These are phyloP conservation scores for silkworm (Bombyx mori) DNA, from an alignment of 1,140 invertebrate genomes.

Conservation along the genomic window ASM3026992v2 NC_085111.1:4773501-4774000, in stretches of 20 bases:
- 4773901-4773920: too few species aligned
- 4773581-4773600: constrained; percentile 26
- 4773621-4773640: constrained; percentile 50
- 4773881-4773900: neutral
- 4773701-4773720: neutral
- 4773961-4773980: too few species aligned
- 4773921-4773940: too few species aligned
- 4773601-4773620: constrained; percentile 44
- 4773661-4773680: constrained; percentile 55
- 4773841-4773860: constrained; percentile 32
- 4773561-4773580: constrained; percentile 7
- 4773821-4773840: constrained; percentile 40
- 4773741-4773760: neutral
- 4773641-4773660: constrained; percentile 59
- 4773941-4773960: too few species aligned
- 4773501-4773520: neutral
- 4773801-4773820: constrained; percentile 39
- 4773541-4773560: too few species aligned
- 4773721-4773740: neutral
- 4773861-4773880: constrained; percentile 44
- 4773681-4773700: constrained; percentile 30
- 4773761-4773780: constrained; percentile 22
- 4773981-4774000: too few species aligned
- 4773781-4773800: constrained; percentile 28
- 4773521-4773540: constrained; percentile 10